Base-by-base conservation (phyloP, 2,797 vertebrate species). In the Clarias fuscus region DNA sequence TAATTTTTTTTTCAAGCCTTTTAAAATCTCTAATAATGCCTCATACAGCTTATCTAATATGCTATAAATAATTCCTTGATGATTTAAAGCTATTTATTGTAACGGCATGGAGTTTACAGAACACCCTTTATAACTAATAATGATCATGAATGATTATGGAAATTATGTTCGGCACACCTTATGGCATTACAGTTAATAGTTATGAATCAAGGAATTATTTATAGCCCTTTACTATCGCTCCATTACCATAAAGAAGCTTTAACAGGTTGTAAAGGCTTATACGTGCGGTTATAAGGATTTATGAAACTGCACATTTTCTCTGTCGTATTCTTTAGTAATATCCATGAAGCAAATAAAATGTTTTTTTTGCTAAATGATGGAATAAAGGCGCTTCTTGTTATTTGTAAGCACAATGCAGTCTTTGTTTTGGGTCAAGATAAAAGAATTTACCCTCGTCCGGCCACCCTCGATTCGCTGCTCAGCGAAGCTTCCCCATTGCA, bases 401-500 rank as follows among this genome's bases (percentile, higher is more conserved):
- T 30, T 7, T 40, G 53, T 77, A 78, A 92, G 88, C 64, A 92
- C 91, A 92, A 92, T 83, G 67, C 89, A 82, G 88, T 53, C 24
- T 85, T 92, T 92, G 91, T 93, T 91, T 92, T 82, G 83, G 58
- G 65, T 72, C 0, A 56, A 83, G 88, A 85, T 90, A 89, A 86
- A 86, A 86, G 87, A 91, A 86, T 76, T 89, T 89, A 86, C 90
- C 87, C 89, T 88, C 87, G 80, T 90, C 88, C 84, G 82, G 70
- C 89, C 85, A 87, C 78, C 87, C 88, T 93, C 91, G 84, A 88
- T 88, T 91, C 86, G 86, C 88, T 86, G 89, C 88, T 92, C 90
- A 84, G 89, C 84, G 83, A 88, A 92, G 87, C 92, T 90, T 93
- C 92, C 65, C 91, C 81, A 88, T 90, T 91, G 92, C 93, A 89